Conservation (phyloP, 2,113 vertebrate species). For the Laterallus jamaicensis region DNA sequence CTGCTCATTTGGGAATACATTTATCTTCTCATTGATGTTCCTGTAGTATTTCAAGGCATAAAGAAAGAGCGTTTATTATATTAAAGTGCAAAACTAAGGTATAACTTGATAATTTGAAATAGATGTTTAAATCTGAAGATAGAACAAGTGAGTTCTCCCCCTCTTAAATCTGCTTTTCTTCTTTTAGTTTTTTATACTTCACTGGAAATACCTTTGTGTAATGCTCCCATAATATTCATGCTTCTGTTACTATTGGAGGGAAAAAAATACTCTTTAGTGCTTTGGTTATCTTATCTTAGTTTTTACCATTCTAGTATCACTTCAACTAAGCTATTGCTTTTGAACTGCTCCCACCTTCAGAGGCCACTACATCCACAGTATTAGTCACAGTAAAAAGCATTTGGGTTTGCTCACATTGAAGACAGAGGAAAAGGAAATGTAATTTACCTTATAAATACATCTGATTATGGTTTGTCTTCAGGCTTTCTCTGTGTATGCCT, state of each 20-base stretch:
- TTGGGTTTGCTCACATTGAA: not conserved
- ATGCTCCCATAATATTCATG: not conserved
- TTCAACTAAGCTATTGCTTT: not conserved
- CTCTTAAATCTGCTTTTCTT: not conserved
- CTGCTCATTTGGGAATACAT: not conserved
- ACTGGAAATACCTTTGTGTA: not conserved
- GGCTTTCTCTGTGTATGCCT: not conserved
- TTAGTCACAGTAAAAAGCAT: not conserved
- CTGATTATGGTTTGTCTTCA: not conserved
- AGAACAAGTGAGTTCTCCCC: not conserved
- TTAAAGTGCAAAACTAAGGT: not conserved
- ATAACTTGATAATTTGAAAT: not conserved
- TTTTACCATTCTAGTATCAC: not conserved
- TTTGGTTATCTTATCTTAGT: not conserved
- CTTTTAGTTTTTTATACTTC: not conserved
- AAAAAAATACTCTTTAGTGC: not conserved
- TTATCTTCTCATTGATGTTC: not conserved
- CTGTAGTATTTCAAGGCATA: not conserved
- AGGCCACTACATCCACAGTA: not conserved
- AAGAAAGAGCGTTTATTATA: not conserved
- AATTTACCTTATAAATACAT: not conserved
- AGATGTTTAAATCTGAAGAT: not conserved
- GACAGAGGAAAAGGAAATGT: not conserved
- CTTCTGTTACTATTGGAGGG: not conserved
- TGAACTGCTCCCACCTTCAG: not conserved